Conservation (phyloP, 35 echinoderm and acorn worm species). For the Acanthaster planci region DNA sequence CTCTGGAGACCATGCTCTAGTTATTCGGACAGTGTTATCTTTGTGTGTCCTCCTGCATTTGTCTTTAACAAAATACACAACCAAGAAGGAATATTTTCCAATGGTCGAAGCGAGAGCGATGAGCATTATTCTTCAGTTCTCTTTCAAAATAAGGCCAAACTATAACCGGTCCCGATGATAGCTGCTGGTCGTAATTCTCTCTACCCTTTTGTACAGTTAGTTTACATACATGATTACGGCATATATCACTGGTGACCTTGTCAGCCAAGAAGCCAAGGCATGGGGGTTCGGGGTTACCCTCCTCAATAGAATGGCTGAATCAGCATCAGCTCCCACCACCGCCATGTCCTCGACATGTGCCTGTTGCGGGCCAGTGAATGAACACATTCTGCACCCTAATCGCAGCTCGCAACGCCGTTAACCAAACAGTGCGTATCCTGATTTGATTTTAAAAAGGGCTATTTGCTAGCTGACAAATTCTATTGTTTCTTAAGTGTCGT, state of each 20-base stretch:
- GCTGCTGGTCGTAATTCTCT: conserved; percentile 17
- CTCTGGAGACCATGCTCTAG: neutral
- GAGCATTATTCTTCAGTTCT: neutral
- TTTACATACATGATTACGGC: conserved; percentile 29
- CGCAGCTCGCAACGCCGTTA: too few species aligned
- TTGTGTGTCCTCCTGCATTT: neutral
- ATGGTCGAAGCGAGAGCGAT: neutral
- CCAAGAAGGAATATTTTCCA: neutral
- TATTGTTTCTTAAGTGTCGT: too few species aligned
- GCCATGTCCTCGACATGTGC: conserved; percentile 8
- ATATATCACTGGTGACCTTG: conserved; percentile 28
- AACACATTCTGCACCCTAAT: too few species aligned
- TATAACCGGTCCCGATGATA: conserved; percentile 8
- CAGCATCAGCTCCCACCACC: conserved; percentile 6
- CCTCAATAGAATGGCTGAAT: conserved; percentile 20
- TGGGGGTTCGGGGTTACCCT: conserved; percentile 17
- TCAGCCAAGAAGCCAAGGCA: neutral
- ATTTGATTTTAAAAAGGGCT: too few species aligned
- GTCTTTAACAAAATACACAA: neutral
- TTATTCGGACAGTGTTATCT: conserved; percentile 18
- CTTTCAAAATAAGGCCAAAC: neutral
- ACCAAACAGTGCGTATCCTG: too few species aligned
- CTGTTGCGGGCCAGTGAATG: neutral
- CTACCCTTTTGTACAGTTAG: neutral
- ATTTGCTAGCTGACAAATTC: too few species aligned